Evolutionary conservation across 1,140 invertebrate species (phyloP), one percentile per base, ranked within the genome.

Genomic region (Zaprionus nigranus): DNA sequence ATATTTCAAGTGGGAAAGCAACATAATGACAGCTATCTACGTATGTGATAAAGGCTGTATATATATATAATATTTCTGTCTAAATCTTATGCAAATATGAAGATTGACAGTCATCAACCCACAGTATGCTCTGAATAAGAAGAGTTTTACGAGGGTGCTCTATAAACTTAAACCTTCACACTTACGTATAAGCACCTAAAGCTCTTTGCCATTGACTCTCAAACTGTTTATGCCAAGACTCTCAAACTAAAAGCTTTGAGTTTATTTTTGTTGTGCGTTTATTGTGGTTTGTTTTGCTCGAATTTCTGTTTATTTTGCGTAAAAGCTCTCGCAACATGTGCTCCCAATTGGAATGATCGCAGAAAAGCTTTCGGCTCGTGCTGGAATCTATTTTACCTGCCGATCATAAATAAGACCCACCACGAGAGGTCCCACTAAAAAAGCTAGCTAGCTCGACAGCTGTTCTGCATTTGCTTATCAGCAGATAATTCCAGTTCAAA

Each of bases 221-320:
- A 30, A 70, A 81, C 20, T 22, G 7, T 0, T 1, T 2, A 6
- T 5, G 20, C 9, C 13, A 5, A 5, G 46, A 13, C 20, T 13
- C 1, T 51, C 20, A 22, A 51, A 51, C 11, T 12, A 0, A 51
- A 79, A 59, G 43, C 64, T 65, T 73, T n/a, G 26, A 17, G n/a
- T 72, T 51, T 62, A 17, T 30, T 13, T 26, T 56, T 22, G 6
- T 26, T 17, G 17, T 34, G n/a, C 66, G 53, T 70, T 62, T 57
- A 54, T 75, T 75, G 43, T 24, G 60, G 26, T 86, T 82, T 78
- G 69, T 86, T 77, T 87, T 87, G 72, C 60, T 75, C 58, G 43
- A 56, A 61, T 66, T 76, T 87, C 58, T 83, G 81, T 90, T 90
- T 90, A 84, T 78, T 57, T 78, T 78, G 66, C 4, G 20, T 20